These are phyloP conservation scores for Nomada fabriciana DNA, from an alignment of 2,888 invertebrate species.

Conservation along the genomic window DNA sequence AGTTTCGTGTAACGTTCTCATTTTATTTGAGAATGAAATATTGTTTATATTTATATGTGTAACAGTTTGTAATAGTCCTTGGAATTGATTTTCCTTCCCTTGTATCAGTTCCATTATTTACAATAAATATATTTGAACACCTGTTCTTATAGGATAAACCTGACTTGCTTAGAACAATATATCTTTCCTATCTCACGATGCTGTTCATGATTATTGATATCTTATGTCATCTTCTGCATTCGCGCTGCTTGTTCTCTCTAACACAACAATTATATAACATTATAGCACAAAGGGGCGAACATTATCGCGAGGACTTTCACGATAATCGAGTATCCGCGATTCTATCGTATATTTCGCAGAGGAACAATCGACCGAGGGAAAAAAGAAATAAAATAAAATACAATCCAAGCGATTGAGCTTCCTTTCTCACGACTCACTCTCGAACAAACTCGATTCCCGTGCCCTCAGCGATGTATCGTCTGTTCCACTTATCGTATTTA, in stretches of 20 bases:
- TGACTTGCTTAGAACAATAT: slow-evolving; percentile 3
- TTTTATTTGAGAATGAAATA: too few species aligned
- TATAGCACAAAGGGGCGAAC: background rate
- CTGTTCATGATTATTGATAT: slow-evolving; percentile 13
- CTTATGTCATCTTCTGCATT: background rate
- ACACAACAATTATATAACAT: slow-evolving; percentile 22
- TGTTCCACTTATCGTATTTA: slow-evolving; percentile 65
- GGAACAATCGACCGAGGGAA: slow-evolving; percentile 16
- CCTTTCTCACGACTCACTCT: slow-evolving; percentile 46
- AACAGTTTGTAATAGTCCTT: too few species aligned
- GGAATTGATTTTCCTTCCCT: slow-evolving; percentile 1
- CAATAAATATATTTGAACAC: too few species aligned
- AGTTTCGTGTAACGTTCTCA: too few species aligned
- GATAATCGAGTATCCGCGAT: slow-evolving; percentile 10
- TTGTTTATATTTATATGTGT: too few species aligned
- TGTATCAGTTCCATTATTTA: background rate
- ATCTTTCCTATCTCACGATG: slow-evolving; percentile 31
- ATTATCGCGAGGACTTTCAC: slow-evolving; percentile 28
- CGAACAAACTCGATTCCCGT: slow-evolving; percentile 32
- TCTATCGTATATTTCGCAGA: slow-evolving; percentile 7
- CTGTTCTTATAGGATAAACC: too few species aligned
- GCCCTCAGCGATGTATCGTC: slow-evolving; percentile 51
- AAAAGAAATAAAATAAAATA: background rate
- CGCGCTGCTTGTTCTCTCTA: background rate
- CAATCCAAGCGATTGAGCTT: slow-evolving; percentile 45